These are phyloP conservation scores for Aphrophora alni DNA, from an alignment of 2,888 invertebrate species.

Conservation along the genomic window DNA sequence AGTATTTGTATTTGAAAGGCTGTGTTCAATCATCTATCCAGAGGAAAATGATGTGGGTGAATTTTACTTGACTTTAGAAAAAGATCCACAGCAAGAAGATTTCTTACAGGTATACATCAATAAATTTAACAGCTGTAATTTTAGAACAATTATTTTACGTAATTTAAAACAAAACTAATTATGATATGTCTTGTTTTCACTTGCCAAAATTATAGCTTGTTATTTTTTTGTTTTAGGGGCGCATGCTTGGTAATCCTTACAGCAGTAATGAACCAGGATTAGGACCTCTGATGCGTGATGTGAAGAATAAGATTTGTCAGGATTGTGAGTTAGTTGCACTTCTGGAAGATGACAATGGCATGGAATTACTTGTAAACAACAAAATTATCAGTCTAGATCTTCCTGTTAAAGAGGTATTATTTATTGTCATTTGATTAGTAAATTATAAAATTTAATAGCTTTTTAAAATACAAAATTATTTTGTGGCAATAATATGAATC, in stretches of 20 bases:
- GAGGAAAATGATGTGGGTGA: constrained; percentile 97
- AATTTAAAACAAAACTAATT: not conserved
- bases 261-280: constrained; percentile 92
- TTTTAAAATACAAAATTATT: no score
- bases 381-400: constrained; percentile 97
- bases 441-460: no score
- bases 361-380: constrained; percentile 96
- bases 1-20: constrained; percentile 95
- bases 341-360: constrained; percentile 97
- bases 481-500: no score
- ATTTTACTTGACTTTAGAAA: constrained; percentile 95
- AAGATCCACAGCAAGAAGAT: constrained; percentile 99
- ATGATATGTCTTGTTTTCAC: no score
- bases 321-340: constrained; percentile 98
- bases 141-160: no score
- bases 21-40: constrained; percentile 96
- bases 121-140: no score
- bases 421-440: no score
- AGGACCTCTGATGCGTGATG: constrained; percentile 97
- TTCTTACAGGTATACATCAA: constrained; percentile 87
- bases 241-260: constrained; percentile 98
- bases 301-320: constrained; percentile 98
- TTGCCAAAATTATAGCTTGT: no score
- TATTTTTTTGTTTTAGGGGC: constrained; percentile 64
- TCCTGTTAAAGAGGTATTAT: constrained; percentile 85